These are phyloP conservation scores for Pseudorhiza aurosa DNA, from an alignment of 30 jellyfish, hydroid and myxozoan species.

Conservation along the genomic window DNA sequence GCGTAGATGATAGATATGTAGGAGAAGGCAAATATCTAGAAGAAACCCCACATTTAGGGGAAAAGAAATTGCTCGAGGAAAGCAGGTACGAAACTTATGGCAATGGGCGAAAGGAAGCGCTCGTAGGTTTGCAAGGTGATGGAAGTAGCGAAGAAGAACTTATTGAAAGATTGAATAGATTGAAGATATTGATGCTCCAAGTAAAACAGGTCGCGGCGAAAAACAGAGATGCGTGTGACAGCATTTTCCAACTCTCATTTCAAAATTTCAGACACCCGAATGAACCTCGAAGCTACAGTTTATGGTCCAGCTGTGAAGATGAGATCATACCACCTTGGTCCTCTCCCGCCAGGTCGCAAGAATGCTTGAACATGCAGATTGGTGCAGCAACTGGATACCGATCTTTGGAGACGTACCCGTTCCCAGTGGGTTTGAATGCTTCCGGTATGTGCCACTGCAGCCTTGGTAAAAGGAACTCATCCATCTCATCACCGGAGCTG, in stretches of 20 bases:
- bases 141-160: neutral
- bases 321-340: neutral
- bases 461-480: neutral
- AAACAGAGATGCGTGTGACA: slow-evolving; percentile 35
- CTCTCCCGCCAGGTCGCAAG: slow-evolving; percentile 2
- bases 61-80: neutral
- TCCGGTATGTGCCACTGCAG: neutral
- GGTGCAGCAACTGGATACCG: slow-evolving; percentile 8
- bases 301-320: slow-evolving; percentile 43
- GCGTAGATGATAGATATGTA: neutral
- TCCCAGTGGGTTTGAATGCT: neutral
- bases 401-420: slow-evolving; percentile 13
- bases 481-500: slow-evolving; percentile 24
- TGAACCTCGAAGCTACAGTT: slow-evolving; percentile 57
- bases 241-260: slow-evolving; percentile 53
- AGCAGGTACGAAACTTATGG: neutral
- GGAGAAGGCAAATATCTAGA: neutral
- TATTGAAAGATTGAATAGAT: neutral
- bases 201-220: slow-evolving; percentile 8
- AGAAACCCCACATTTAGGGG: too few relatives aligned
- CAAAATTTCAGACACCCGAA: slow-evolving; percentile 52
- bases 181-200: slow-evolving; percentile 1
- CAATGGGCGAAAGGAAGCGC: neutral
- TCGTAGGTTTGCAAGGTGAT: too few relatives aligned
- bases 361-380: neutral